Evolutionary conservation across 1,140 invertebrate species (phyloP).

Genomic region (Pogonomyrmex californicus): DNA sequence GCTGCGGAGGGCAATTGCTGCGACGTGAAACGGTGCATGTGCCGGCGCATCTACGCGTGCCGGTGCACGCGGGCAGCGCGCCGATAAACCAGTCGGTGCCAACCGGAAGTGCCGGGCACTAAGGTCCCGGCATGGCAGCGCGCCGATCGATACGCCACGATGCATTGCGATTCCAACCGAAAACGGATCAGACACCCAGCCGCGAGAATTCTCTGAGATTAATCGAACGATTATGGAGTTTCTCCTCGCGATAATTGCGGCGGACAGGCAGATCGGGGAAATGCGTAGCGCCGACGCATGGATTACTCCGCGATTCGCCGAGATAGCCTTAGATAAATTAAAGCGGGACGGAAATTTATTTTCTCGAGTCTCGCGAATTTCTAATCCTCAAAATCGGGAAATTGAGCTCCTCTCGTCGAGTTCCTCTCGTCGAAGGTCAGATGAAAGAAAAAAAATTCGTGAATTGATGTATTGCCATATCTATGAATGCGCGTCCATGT

Average conservation of each 20-base stretch:
- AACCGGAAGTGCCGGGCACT: conserved; percentile 49
- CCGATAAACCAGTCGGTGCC: conserved; percentile 44
- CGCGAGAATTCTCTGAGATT: conserved; percentile 45
- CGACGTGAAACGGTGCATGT: conserved; percentile 50
- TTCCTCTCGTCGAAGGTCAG: neutral
- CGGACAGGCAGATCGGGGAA: neutral
- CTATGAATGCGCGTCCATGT: neutral
- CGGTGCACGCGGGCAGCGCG: conserved; percentile 16
- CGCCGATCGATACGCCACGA: conserved; percentile 51
- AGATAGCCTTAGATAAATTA: neutral
- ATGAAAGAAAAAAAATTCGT: neutral
- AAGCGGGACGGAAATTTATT: neutral
- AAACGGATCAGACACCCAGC: conserved; percentile 46
- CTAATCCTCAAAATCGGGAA: neutral
- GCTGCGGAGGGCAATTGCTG: conserved; percentile 56
- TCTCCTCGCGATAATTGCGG: conserved; percentile 26
- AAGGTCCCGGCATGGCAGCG: neutral
- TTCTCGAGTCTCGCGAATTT: neutral
- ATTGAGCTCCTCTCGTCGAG: neutral
- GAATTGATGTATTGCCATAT: neutral
- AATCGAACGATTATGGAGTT: conserved; percentile 50
- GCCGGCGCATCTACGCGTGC: conserved; percentile 35
- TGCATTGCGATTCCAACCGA: conserved; percentile 51
- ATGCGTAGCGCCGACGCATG: neutral
- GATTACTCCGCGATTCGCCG: neutral